These are phyloP conservation scores for Phalacrocorax pelagicus DNA, from an alignment of 2,113 vertebrate genomes.

Conservation along the genomic window DNA sequence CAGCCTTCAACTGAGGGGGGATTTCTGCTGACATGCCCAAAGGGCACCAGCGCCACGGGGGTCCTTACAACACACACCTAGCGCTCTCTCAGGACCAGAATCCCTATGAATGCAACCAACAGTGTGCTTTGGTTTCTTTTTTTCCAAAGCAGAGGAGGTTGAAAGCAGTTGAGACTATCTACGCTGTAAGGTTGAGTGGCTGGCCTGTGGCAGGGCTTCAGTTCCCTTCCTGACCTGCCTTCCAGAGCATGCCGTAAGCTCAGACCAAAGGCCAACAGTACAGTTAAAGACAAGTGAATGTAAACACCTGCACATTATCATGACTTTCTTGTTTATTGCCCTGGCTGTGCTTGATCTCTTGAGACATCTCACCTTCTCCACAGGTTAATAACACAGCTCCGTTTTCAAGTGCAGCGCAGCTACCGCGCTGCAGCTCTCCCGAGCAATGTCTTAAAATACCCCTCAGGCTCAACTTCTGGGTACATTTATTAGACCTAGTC, in stretches of 20 bases:
- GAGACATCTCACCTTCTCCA: not conserved
- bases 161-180: not conserved
- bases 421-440: fast-evolving
- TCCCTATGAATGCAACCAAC: not conserved
- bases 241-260: not conserved
- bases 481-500: fast-evolving
- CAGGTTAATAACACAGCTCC: fast-evolving
- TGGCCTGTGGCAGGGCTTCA: not conserved
- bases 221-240: not conserved
- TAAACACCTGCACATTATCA: not conserved
- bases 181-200: not conserved
- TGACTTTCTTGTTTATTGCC: not conserved
- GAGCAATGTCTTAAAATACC: too few relatives aligned
- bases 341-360: not conserved
- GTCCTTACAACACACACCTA: not conserved
- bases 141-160: not conserved
- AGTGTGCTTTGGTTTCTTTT: not conserved
- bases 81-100: not conserved
- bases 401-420: not conserved
- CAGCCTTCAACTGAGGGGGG: not conserved
- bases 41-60: not conserved
- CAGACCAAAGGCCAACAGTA: not conserved
- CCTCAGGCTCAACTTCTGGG: too few relatives aligned
- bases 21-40: not conserved
- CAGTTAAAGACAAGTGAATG: not conserved